phyloP scores from a whole-genome alignment of 2,113 vertebrate species.

The Calyptommatus sinebrachiatus region DNA sequence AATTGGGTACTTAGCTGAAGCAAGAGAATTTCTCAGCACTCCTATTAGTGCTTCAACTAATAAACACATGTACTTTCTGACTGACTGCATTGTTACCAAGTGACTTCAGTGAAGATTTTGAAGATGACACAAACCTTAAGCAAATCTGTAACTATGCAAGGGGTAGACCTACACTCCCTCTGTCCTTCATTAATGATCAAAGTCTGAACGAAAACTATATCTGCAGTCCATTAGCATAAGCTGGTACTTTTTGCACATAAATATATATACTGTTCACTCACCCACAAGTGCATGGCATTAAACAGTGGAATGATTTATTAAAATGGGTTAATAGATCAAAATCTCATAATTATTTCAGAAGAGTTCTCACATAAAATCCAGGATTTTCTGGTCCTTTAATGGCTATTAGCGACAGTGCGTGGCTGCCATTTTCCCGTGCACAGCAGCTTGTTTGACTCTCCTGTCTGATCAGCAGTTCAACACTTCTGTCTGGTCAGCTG shows the following conservation, averaged over 20 bases:
- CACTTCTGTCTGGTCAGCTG: no score
- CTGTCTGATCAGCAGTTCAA: no score
- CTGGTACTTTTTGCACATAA: no score
- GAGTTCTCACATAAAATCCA: no score
- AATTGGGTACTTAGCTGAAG: conserved; percentile 35
- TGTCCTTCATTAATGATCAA: background rate
- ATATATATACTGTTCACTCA: background rate
- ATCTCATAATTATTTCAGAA: no score
- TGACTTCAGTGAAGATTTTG: background rate
- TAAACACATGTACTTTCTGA: background rate
- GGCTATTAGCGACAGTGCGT: no score
- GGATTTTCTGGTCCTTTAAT: no score
- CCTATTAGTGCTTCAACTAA: conserved; percentile 33
- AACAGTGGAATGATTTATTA: no score
- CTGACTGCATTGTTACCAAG: background rate
- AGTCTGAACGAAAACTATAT: background rate
- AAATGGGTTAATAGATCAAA: no score
- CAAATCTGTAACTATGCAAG: background rate
- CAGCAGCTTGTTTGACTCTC: no score
- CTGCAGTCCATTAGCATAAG: background rate
- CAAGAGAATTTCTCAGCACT: conserved; percentile 15
- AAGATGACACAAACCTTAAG: background rate
- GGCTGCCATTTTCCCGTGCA: no score
- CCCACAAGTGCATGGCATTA: background rate
- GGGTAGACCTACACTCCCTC: background rate